phyloP scores from a whole-genome alignment of 2,113 vertebrate species.

The Pseudopipra pipra region DNA sequence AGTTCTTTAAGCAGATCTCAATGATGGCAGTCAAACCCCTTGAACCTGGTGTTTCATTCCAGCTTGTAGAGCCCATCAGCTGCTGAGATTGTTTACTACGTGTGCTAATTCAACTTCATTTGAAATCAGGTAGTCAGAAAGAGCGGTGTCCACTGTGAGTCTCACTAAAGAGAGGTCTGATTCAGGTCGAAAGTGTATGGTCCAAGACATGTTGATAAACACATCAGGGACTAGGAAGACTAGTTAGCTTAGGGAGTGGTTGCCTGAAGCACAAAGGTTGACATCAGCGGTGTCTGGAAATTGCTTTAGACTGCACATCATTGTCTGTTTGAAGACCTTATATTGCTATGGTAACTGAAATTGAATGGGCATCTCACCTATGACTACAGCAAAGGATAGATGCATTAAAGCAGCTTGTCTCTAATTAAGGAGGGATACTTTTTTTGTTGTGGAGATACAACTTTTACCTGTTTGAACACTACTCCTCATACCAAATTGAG shows the following conservation, averaged over 20 bases:
- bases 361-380: not conserved
- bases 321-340: not conserved
- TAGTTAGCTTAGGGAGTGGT: not conserved
- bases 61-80: not conserved
- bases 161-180: not conserved
- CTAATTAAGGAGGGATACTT: not conserved
- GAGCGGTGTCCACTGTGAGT: rapidly evolving
- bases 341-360: not conserved
- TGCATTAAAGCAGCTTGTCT: not conserved
- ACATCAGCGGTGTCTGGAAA: not conserved
- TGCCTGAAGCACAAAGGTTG: not conserved
- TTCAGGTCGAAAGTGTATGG: not conserved
- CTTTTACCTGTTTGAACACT: not conserved
- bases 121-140: not conserved
- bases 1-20: not conserved
- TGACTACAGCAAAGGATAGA: not conserved
- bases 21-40: not conserved
- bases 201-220: not conserved
- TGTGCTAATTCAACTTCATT: not conserved
- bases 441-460: not conserved
- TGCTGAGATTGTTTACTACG: not conserved
- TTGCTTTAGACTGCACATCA: not conserved
- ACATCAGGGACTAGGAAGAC: not conserved
- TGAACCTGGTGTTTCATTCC: not conserved
- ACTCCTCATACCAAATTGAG: not conserved